Conservation (phyloP, 2,797 vertebrate species). For the Danio choprae region DNA sequence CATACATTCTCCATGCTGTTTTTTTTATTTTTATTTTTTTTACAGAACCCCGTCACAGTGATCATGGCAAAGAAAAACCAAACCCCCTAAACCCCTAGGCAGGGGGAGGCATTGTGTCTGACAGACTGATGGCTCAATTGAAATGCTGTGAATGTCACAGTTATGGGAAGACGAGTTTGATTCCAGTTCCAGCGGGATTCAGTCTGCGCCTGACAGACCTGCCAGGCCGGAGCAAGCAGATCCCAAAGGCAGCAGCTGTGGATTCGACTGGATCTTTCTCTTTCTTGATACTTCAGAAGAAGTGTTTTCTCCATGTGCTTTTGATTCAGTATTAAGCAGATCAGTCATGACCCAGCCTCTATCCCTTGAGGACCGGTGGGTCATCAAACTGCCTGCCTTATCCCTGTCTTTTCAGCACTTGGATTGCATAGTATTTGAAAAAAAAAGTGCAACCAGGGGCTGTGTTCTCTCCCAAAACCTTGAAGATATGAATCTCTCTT, state of each 20-base stretch:
- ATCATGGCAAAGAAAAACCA: constrained; percentile 25
- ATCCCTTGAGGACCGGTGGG: constrained; percentile 39
- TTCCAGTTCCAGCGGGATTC: constrained; percentile 63
- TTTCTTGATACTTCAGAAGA: constrained; percentile 55
- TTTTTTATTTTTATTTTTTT: too few relatives aligned
- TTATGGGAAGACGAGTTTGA: constrained; percentile 65
- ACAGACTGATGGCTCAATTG: constrained; percentile 78
- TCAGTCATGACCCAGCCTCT: constrained; percentile 63
- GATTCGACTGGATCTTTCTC: constrained; percentile 54
- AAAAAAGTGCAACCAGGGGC: constrained; percentile 15
- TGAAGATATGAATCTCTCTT: constrained; percentile 26
- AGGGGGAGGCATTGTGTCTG: constrained; percentile 55
- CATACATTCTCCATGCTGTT: constrained; percentile 15
- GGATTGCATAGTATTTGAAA: not conserved
- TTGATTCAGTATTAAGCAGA: constrained; percentile 68
- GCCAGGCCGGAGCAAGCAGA: constrained; percentile 55
- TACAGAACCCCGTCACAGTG: constrained; percentile 11
- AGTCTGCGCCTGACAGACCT: constrained; percentile 65
- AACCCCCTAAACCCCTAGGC: constrained; percentile 26
- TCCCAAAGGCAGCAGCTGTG: constrained; percentile 36
- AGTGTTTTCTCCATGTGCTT: constrained; percentile 63
- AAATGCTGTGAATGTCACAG: constrained; percentile 72
- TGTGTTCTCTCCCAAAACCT: constrained; percentile 46
- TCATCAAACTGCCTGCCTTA: constrained; percentile 41
- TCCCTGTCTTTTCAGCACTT: constrained; percentile 16